Evolutionary conservation across 2,888 invertebrate genomes (phyloP).

Genomic region (Nomada lathburiana): DNA sequence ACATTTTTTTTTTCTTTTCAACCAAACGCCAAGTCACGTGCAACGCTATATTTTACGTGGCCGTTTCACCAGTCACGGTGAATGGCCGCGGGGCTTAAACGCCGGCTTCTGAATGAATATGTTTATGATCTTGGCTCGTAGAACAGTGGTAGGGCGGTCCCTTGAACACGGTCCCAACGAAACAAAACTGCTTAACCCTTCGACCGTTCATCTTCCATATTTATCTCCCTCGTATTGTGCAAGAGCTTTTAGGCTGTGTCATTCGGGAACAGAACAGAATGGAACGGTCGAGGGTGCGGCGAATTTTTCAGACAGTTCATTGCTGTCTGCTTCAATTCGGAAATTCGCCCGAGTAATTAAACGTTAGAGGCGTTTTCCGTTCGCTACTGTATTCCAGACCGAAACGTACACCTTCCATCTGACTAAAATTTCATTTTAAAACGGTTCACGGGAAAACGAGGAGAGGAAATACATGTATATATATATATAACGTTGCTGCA

Average conservation of each 20-base stretch:
- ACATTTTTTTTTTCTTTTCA: slow-evolving; percentile 35
- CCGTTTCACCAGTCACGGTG: slow-evolving; percentile 27
- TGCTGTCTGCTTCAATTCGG: background rate
- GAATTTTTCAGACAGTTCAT: slow-evolving; percentile 29
- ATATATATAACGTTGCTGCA: no score
- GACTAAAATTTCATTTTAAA: slow-evolving; percentile 11
- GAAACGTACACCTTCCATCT: background rate
- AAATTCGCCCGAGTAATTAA: slow-evolving; percentile 37
- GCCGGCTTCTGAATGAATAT: slow-evolving; percentile 51
- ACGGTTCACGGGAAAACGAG: background rate
- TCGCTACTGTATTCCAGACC: background rate
- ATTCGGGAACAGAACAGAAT: slow-evolving; percentile 7
- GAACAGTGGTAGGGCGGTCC: slow-evolving; percentile 4
- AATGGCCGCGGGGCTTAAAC: slow-evolving; percentile 36
- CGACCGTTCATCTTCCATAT: slow-evolving; percentile 45
- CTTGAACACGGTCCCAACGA: background rate
- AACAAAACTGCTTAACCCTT: slow-evolving; percentile 25
- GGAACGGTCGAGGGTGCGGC: background rate
- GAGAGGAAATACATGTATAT: no score
- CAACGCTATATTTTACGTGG: slow-evolving; percentile 53
- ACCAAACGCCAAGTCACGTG: slow-evolving; percentile 62
- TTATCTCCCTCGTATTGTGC: slow-evolving; percentile 34
- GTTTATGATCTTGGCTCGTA: slow-evolving; percentile 58
- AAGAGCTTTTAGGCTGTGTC: slow-evolving; percentile 15
- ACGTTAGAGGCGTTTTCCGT: background rate